Evolutionary conservation across 2,113 vertebrate genomes (phyloP).

Genomic region (Excalfactoria chinensis): DNA sequence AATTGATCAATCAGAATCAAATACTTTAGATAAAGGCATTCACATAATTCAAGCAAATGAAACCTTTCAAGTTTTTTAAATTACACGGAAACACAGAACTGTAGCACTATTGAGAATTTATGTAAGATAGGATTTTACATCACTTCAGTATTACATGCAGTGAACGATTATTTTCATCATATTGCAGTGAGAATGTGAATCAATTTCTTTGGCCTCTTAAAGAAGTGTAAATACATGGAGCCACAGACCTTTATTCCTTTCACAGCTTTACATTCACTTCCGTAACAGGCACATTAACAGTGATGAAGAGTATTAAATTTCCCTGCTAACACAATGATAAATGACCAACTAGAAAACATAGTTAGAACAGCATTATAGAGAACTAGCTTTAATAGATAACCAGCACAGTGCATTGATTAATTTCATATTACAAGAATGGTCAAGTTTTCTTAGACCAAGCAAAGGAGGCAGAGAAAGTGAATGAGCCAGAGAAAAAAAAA

Average conservation of each 20-base stretch:
- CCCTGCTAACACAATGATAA: neutral
- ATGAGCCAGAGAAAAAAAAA: neutral
- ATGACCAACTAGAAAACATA: neutral
- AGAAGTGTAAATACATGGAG: neutral
- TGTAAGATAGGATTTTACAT: neutral
- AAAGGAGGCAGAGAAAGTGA: neutral
- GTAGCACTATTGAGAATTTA: neutral
- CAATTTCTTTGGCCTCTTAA: neutral
- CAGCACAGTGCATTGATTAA: neutral
- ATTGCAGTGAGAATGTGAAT: neutral
- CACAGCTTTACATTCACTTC: neutral
- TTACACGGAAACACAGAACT: neutral
- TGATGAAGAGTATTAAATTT: neutral
- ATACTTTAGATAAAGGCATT: neutral
- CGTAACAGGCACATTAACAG: neutral
- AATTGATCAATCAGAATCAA: neutral
- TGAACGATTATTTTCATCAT: neutral
- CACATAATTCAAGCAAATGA: neutral
- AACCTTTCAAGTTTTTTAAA: neutral
- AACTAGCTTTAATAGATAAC: neutral
- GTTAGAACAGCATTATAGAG: neutral
- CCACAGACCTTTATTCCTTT: neutral
- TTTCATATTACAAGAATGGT: neutral
- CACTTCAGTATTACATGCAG: neutral
- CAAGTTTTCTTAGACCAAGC: neutral